Percentiles rank a stretch among this genome's conserved stretches.
These are phyloP conservation scores for Chaetops frenatus DNA, from an alignment of 2,113 vertebrate genomes.

Conservation along the genomic window DNA sequence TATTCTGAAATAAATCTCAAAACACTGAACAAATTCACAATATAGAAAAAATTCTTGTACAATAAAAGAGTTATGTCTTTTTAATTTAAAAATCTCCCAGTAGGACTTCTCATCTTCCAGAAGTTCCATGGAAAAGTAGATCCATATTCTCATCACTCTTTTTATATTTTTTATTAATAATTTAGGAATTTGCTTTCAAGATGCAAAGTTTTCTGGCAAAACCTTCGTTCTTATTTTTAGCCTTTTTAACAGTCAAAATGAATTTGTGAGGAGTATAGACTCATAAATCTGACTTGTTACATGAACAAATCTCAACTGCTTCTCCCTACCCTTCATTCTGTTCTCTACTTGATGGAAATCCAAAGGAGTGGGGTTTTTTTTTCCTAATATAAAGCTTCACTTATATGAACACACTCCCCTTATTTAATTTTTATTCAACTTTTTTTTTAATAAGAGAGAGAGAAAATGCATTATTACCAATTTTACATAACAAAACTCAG, in stretches of 20 bases:
- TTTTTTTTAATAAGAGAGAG: neutral
- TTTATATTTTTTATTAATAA: neutral
- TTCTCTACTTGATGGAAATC: neutral
- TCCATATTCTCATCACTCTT: neutral
- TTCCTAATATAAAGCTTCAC: neutral
- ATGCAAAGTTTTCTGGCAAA: neutral
- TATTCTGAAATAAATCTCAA: neutral
- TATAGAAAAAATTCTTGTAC: neutral
- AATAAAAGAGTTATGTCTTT: neutral
- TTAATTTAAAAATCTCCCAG: neutral
- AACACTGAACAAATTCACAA: neutral
- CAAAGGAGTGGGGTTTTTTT: rapidly evolving
- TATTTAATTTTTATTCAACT: neutral
- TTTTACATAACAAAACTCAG: neutral
- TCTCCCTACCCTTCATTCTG: neutral
- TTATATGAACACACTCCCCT: neutral
- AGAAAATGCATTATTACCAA: neutral
- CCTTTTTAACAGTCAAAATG: neutral
- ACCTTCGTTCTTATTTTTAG: neutral
- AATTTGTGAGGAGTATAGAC: neutral
- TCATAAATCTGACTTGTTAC: neutral
- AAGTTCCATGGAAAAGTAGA: neutral
- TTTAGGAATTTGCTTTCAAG: neutral
- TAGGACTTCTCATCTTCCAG: neutral
- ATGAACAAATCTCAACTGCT: neutral